Evolutionary conservation across 53 echinoderm and acorn worm genomes (phyloP).

Genomic region (Arbacia lixula): DNA sequence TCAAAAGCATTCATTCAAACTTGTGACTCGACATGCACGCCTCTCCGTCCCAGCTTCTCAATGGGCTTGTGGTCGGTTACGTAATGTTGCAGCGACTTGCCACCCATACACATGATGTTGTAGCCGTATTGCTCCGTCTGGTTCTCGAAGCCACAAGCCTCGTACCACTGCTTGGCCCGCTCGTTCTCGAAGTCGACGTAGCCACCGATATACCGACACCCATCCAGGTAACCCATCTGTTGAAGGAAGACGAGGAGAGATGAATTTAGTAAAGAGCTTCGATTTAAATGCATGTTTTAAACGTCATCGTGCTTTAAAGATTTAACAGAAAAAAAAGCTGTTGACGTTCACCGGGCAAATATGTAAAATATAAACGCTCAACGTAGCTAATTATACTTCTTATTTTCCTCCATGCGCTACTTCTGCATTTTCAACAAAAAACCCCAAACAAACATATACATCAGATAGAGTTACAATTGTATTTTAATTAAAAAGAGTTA

Average conservation of each 20-base stretch:
- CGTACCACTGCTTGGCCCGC: constrained; percentile 44
- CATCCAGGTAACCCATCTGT: constrained; percentile 33
- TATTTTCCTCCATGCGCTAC: too few relatives aligned
- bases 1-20: constrained; percentile 24
- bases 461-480: too few relatives aligned
- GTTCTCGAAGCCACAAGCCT: constrained; percentile 34
- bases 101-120: constrained; percentile 54
- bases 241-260: neutral
- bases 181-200: constrained; percentile 56
- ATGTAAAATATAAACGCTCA: too few relatives aligned
- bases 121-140: constrained; percentile 46
- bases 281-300: too few relatives aligned
- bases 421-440: too few relatives aligned
- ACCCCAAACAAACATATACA: too few relatives aligned
- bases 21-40: constrained; percentile 13
- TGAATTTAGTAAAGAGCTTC: neutral
- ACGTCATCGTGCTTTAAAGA: too few relatives aligned
- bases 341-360: too few relatives aligned
- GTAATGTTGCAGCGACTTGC: constrained; percentile 19
- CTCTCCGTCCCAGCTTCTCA: constrained; percentile 19
- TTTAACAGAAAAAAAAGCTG: too few relatives aligned
- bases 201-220: constrained; percentile 34
- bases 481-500: too few relatives aligned
- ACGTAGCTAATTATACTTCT: too few relatives aligned
- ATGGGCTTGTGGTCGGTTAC: constrained; percentile 31